A percentile compares a stretch with the other conserved stretches of the same genome.
Conservation (phyloP, 2,113 vertebrate genomes). For the Corynorhinus townsendii region DNA sequence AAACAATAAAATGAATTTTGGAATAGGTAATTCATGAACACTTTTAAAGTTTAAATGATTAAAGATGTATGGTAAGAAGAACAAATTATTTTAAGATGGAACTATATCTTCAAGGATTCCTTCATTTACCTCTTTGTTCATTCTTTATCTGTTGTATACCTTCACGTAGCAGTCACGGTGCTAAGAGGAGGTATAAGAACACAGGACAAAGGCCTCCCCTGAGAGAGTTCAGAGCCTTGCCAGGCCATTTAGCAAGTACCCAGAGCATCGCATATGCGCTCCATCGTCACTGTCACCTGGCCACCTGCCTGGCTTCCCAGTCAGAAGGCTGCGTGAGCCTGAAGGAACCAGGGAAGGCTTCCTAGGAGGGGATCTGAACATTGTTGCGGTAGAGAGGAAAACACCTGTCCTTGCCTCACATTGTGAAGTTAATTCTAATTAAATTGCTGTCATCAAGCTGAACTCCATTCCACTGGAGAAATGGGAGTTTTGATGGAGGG, state of each 20-base stretch:
- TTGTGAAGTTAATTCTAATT: background rate
- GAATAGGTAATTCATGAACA: background rate
- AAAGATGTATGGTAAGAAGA: background rate
- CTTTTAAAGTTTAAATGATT: background rate
- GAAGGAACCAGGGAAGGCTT: background rate
- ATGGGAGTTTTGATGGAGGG: background rate
- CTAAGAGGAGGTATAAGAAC: background rate
- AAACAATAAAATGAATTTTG: background rate
- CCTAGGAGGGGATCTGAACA: background rate
- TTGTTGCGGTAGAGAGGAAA: background rate
- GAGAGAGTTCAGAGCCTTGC: background rate
- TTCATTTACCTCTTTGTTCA: background rate
- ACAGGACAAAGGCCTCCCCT: background rate
- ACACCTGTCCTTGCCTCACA: background rate
- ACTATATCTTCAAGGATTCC: background rate
- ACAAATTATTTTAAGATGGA: background rate
- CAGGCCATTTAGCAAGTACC: background rate
- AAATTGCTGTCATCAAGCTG: background rate
- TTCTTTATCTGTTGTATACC: background rate
- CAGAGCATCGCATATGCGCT: background rate
- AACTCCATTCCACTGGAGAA: background rate
- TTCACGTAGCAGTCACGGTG: background rate
- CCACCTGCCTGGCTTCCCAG: rapidly evolving
- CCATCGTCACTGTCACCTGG: background rate
- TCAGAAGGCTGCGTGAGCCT: background rate